Conservation (phyloP, 2,113 vertebrate genomes). For the Seriola aureovittata region DNA sequence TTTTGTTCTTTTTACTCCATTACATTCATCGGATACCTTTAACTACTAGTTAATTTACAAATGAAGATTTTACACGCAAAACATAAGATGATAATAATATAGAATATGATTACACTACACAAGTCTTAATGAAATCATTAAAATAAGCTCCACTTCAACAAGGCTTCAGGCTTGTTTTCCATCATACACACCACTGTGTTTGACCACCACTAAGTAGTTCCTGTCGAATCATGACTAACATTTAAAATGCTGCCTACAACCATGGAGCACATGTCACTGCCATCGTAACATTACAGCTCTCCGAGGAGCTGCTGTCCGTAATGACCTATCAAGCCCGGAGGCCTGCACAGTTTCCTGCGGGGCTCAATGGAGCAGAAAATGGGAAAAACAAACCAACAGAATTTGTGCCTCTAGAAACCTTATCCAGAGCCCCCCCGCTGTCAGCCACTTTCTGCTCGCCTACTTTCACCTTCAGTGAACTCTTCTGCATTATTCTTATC, state of each 20-base stretch:
- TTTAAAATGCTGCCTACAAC: constrained; percentile 41
- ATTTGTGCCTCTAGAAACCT: constrained; percentile 31
- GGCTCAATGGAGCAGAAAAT: constrained; percentile 74
- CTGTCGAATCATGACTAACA: constrained; percentile 23
- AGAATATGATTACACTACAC: too few species aligned
- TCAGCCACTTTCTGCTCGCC: constrained; percentile 15
- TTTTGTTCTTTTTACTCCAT: too few species aligned
- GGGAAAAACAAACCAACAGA: constrained; percentile 63
- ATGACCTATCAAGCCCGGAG: constrained; percentile 58
- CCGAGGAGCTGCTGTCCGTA: constrained; percentile 53
- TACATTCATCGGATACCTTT: too few species aligned
- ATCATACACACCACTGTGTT: neutral
- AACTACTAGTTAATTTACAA: too few species aligned
- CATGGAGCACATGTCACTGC: constrained; percentile 38
- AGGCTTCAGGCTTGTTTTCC: neutral
- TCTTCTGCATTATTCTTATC: constrained; percentile 29
- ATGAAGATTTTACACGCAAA: too few species aligned
- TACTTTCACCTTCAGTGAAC: constrained; percentile 46
- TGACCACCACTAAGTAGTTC: constrained; percentile 6
- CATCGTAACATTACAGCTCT: constrained; percentile 37
- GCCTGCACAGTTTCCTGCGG: constrained; percentile 45
- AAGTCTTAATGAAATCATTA: too few species aligned
- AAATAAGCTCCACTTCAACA: too few species aligned
- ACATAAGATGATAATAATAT: too few species aligned
- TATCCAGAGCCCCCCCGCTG: neutral